Conservation (phyloP, 1,140 invertebrate species). For the Drosophila grimshawi region DNA sequence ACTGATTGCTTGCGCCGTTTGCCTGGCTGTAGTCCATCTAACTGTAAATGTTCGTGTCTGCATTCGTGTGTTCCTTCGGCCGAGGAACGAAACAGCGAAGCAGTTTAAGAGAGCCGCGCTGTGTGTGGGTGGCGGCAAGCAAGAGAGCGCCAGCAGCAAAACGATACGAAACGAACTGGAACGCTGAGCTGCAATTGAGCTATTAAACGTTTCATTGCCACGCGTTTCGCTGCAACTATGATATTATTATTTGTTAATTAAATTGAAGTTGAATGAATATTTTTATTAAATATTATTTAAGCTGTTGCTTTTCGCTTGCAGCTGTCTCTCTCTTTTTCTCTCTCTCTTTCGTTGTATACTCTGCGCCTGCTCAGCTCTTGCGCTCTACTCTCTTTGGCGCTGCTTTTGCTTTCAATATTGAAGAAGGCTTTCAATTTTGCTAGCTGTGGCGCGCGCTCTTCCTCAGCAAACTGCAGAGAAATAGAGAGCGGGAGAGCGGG, state of each 20-base stretch:
- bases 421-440: conserved; percentile 45
- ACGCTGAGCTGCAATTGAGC: conserved; percentile 56
- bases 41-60: not conserved
- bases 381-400: conserved; percentile 31
- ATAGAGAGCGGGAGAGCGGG: not conserved
- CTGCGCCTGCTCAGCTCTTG: conserved; percentile 41
- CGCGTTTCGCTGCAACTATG: conserved; percentile 3
- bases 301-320: conserved; percentile 34
- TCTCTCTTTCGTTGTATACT: conserved; percentile 19
- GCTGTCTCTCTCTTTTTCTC: conserved; percentile 9
- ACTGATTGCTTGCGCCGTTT: conserved; percentile 31
- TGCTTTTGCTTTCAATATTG: conserved; percentile 49
- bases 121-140: not conserved
- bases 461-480: too few species aligned
- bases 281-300: too few species aligned
- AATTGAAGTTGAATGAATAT: too few species aligned
- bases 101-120: not conserved
- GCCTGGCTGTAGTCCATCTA: conserved; percentile 16
- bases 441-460: conserved; percentile 23
- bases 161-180: conserved; percentile 21
- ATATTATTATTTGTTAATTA: too few species aligned
- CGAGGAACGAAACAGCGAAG: not conserved
- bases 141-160: conserved; percentile 9
- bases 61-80: conserved; percentile 10
- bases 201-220: conserved; percentile 57